Conservation (phyloP, 1,140 invertebrate species). For the Drosophila nigromelanica region DNA sequence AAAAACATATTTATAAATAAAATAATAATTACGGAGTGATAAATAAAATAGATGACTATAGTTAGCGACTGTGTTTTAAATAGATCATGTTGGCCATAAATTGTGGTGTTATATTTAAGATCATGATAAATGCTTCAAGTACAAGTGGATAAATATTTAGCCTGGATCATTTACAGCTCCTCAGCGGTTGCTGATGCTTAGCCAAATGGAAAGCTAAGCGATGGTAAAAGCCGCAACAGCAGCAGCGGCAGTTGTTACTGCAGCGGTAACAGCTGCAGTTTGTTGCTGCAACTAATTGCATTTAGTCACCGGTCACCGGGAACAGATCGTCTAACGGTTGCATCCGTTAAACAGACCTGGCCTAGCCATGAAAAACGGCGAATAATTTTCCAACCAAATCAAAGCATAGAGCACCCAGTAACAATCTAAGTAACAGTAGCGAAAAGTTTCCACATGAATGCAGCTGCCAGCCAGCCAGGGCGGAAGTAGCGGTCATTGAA, state of each 20-base stretch:
- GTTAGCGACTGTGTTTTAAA: too few species aligned
- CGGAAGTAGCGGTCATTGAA: constrained; percentile 47
- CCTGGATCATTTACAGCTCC: constrained; percentile 58
- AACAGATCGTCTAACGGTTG: constrained; percentile 56
- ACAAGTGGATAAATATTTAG: constrained; percentile 47
- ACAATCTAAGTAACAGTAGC: constrained; percentile 61
- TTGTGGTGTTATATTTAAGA: too few species aligned
- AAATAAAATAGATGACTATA: too few species aligned
- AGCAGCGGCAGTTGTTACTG: constrained; percentile 13
- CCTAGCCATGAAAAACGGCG: constrained; percentile 48
- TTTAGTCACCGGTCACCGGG: constrained; percentile 68
- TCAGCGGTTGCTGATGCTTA: constrained; percentile 49
- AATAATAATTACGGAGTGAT: too few species aligned
- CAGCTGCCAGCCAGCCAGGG: constrained; percentile 22
- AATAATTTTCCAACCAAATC: constrained; percentile 69
- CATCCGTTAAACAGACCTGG: constrained; percentile 50
- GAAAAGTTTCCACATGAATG: constrained; percentile 57
- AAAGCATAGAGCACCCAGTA: constrained; percentile 63
- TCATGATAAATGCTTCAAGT: too few species aligned
- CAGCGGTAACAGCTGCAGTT: constrained; percentile 68
- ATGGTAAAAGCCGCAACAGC: constrained; percentile 26
- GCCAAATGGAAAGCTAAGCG: constrained; percentile 66
- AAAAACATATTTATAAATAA: too few species aligned
- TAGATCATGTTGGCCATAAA: too few species aligned
- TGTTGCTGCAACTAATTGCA: constrained; percentile 81